phyloP scores from a whole-genome alignment of 2,113 vertebrate species.

The Sterna hirundo region DNA sequence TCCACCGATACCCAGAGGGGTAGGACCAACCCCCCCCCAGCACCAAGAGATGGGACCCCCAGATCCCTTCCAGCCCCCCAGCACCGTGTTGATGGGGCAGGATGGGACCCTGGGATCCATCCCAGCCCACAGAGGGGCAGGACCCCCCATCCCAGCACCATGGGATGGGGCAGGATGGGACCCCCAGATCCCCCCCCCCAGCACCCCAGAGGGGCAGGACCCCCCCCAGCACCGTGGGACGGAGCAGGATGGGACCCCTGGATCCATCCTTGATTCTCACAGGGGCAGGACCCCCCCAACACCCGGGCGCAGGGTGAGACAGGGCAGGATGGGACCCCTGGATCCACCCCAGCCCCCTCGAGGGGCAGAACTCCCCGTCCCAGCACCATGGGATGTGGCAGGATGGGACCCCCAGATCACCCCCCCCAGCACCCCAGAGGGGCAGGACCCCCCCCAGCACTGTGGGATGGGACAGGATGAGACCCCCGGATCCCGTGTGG shows the following conservation, averaged over 20 bases:
- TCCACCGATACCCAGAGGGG: too few relatives aligned
- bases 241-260: neutral
- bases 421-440: neutral
- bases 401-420: neutral
- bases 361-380: neutral
- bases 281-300: too few relatives aligned
- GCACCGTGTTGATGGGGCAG: too few relatives aligned
- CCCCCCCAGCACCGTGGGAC: neutral
- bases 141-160: neutral
- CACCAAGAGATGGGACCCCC: too few relatives aligned
- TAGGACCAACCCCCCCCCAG: too few relatives aligned
- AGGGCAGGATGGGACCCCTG: neutral
- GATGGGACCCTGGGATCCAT: neutral
- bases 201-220: neutral
- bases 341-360: neutral
- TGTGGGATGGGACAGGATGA: neutral
- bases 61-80: too few relatives aligned
- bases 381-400: too few relatives aligned
- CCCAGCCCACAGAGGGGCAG: neutral
- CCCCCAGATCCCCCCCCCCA: neutral
- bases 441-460: neutral
- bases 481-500: neutral
- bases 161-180: neutral
- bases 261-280: too few relatives aligned
- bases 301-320: neutral